Percentiles rank a stretch among this genome's conserved stretches.
Evolutionary conservation across 2,113 vertebrate species (phyloP).

Genomic region (Malurus elegans): DNA sequence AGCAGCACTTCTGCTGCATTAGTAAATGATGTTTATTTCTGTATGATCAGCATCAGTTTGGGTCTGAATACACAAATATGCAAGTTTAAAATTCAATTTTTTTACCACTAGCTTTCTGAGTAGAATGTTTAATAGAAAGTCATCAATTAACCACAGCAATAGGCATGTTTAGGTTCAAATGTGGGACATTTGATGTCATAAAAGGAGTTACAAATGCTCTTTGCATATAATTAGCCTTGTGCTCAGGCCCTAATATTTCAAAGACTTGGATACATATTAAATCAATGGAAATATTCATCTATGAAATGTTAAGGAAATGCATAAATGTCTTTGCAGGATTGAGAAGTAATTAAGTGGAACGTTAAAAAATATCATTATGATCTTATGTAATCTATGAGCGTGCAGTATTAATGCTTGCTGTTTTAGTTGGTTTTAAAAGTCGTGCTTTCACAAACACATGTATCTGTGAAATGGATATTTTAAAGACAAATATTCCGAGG

Average conservation of each 20-base stretch:
- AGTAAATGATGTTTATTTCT: background rate
- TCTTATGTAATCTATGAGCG: background rate
- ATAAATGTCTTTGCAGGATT: background rate
- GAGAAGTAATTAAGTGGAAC: background rate
- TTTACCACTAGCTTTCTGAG: background rate
- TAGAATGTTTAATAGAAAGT: background rate
- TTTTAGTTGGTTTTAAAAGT: background rate
- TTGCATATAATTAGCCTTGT: conserved; percentile 29
- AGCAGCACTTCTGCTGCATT: background rate
- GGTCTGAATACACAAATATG: background rate
- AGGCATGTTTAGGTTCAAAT: background rate
- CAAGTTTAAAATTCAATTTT: conserved; percentile 1
- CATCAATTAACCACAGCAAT: background rate
- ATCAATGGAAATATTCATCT: background rate
- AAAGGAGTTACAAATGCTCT: conserved; percentile 10
- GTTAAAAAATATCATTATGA: background rate
- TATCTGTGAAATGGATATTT: background rate
- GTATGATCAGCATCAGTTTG: background rate
- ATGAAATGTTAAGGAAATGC: conserved; percentile 15
- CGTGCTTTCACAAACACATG: background rate
- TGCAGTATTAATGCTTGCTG: background rate
- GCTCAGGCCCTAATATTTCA: background rate
- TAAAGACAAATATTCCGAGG: background rate
- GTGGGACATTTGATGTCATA: background rate
- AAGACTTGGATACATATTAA: background rate